These are phyloP conservation scores for Dreissena polymorpha DNA, from an alignment of 1,140 invertebrate genomes.

Conservation along the genomic window DNA sequence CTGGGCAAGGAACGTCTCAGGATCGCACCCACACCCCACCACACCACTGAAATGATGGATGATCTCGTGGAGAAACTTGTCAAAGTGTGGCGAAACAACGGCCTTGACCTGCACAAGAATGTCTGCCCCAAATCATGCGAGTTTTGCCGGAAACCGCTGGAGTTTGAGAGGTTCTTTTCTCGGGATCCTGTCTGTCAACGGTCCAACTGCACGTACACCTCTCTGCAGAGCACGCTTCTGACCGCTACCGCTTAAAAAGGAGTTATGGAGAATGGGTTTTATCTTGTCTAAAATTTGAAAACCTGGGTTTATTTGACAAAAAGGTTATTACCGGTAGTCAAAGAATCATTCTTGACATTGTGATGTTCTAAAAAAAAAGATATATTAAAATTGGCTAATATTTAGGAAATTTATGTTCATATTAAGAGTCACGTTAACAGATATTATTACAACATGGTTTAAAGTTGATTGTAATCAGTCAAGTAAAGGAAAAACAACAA, in stretches of 20 bases:
- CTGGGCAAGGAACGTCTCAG: slow-evolving; percentile 95
- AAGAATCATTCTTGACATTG: no score
- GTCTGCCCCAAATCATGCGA: slow-evolving; percentile 81
- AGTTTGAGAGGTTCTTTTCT: slow-evolving; percentile 83
- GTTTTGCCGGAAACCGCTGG: slow-evolving; percentile 84
- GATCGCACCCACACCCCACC: slow-evolving; percentile 96
- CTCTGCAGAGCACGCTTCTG: slow-evolving; percentile 62
- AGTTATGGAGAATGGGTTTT: no score
- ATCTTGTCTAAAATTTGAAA: no score
- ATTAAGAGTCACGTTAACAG: no score
- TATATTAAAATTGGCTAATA: no score
- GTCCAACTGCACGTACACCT: slow-evolving; percentile 72
- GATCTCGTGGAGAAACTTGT: slow-evolving; percentile 68
- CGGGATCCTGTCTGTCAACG: slow-evolving; percentile 74
- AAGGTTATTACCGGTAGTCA: no score
- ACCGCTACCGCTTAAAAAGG: background rate
- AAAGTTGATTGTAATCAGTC: no score
- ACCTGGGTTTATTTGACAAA: no score
- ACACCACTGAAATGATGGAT: slow-evolving; percentile 94
- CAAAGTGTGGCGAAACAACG: slow-evolving; percentile 67
- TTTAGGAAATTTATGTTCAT: no score
- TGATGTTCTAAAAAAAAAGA: no score
- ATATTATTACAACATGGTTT: no score
- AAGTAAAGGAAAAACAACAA: no score
- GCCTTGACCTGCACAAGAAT: slow-evolving; percentile 68